Evolutionary conservation across 2,888 invertebrate species (phyloP).

Genomic region (Catocala nupta): DNA sequence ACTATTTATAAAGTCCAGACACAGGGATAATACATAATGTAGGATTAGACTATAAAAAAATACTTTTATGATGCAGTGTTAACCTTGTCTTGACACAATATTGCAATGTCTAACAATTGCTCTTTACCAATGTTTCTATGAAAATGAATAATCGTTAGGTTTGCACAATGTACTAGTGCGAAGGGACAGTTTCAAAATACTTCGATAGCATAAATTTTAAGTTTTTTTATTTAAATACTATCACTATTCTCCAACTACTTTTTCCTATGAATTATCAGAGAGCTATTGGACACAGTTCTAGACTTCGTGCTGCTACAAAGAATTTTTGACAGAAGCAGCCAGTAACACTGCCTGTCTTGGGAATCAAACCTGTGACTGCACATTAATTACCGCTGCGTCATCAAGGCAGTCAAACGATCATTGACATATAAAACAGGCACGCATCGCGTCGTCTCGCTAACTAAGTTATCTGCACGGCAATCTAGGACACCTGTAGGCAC

Average conservation of each 20-base stretch:
- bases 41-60: neutral
- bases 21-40: too few relatives aligned
- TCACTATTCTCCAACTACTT: too few relatives aligned
- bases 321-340: too few relatives aligned
- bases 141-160: slow-evolving; percentile 13
- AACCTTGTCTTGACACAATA: slow-evolving; percentile 47
- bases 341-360: too few relatives aligned
- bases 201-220: neutral
- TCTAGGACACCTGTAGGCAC: too few relatives aligned
- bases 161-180: slow-evolving; percentile 11
- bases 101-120: slow-evolving; percentile 45
- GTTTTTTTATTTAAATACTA: neutral
- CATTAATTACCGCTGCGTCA: too few relatives aligned
- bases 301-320: too few relatives aligned
- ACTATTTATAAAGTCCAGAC: too few relatives aligned
- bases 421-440: neutral
- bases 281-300: too few relatives aligned
- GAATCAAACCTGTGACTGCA: too few relatives aligned
- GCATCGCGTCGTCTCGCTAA: neutral
- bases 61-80: slow-evolving; percentile 28
- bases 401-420: neutral
- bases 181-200: slow-evolving; percentile 21
- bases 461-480: too few relatives aligned
- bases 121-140: slow-evolving; percentile 36
- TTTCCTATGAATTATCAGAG: too few relatives aligned